Percentiles rank a stretch among this genome's conserved stretches.
Evolutionary conservation across 2,797 vertebrate genomes (phyloP).

Genomic region (Chelonia mydas): DNA sequence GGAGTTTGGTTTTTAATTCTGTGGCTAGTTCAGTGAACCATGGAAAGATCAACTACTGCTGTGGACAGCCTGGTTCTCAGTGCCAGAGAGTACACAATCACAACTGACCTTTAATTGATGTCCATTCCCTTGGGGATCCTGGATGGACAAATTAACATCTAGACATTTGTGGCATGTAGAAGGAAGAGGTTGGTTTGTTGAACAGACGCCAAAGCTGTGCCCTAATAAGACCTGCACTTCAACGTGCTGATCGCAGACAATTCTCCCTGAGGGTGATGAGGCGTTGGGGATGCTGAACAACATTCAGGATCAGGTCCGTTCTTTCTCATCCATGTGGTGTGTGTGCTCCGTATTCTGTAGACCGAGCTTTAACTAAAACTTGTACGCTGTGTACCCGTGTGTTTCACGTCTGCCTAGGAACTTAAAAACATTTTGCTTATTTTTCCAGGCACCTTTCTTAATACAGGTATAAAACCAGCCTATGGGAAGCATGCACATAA

Average conservation of each 20-base stretch:
- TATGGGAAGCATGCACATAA: slow-evolving; percentile 42
- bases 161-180: not conserved
- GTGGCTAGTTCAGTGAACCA: not conserved
- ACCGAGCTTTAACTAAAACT: slow-evolving; percentile 8
- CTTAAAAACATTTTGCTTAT: slow-evolving; percentile 32
- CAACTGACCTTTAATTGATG: not conserved
- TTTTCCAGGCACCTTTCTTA: slow-evolving; percentile 57
- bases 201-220: not conserved
- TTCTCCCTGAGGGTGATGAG: not conserved
- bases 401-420: slow-evolving; percentile 17
- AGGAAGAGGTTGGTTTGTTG: not conserved
- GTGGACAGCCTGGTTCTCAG: rapidly evolving
- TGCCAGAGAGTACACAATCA: rapidly evolving
- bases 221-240: not conserved
- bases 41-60: not conserved
- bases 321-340: not conserved
- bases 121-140: not conserved
- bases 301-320: not conserved
- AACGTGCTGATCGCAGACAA: not conserved
- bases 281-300: not conserved
- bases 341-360: not conserved
- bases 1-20: not conserved
- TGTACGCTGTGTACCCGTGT: not conserved
- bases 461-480: slow-evolving; percentile 51
- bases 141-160: not conserved